Evolutionary conservation across 1,140 invertebrate genomes (phyloP), one percentile per base, ranked within the genome.

Genomic region (Orchesella cincta): DNA sequence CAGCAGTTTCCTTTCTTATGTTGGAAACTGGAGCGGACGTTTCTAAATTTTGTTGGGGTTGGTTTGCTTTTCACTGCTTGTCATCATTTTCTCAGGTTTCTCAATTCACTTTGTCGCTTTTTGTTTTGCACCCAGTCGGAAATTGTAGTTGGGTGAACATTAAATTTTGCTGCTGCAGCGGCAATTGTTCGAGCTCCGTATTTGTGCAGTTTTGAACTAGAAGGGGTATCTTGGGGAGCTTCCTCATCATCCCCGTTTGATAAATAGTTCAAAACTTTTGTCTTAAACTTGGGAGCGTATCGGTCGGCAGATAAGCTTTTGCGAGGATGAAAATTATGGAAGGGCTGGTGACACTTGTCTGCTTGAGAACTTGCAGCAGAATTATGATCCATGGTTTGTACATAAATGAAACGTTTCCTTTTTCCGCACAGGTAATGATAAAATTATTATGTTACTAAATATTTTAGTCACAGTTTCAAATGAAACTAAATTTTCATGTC

Each of bases 241-340:
- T 76, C 67, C 18, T 54, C 67, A 20, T 36, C 5, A 20, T 36
- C 26, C 29, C 64, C 39, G 73, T 75, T 36, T 23, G 16, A 26
- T 51, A 79, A 57, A 73, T 57, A 79, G 29, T 77, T 72, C n/a
- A 79, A 70, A 31, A 79, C 78, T 75, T 79, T 79, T 52, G 74
- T 28, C 39, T 79, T 79, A 52, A 77, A 79, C 54, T 79, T 71
- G 1, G 75, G 72, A 14, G 73, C 39, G 29, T 79, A 79, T 54
- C 78, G 23, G 35, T 79, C 78, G 2, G 73, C 33, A 73, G 34
- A 26, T 8, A 73, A 46, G 23, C 20, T 36, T 14, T 73, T 73
- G n/a, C n/a, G n/a, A n/a, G n/a, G n/a, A n/a, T n/a, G n/a, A n/a
- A n/a, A n/a, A n/a, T 64, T 23, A 14, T 23, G 57, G n/a, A 12